These are phyloP conservation scores for Platalea minor DNA, from an alignment of 2,797 vertebrate genomes.

Conservation along the genomic window DNA sequence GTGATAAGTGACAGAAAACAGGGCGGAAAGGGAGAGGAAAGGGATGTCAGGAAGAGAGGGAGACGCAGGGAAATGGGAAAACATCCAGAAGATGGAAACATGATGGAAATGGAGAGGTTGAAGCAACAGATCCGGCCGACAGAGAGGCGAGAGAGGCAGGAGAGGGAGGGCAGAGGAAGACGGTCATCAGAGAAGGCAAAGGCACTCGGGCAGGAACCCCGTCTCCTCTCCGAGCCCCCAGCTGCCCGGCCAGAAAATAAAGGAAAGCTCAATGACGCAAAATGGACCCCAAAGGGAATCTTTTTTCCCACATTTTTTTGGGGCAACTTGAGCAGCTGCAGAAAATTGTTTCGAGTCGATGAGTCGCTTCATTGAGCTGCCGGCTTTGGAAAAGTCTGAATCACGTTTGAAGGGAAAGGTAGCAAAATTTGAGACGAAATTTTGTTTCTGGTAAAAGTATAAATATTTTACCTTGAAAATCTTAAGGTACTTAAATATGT, in stretches of 20 bases:
- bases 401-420: fast-evolving
- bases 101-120: not conserved
- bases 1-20: not conserved
- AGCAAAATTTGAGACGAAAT: not conserved
- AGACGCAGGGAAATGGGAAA: not conserved
- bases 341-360: fast-evolving
- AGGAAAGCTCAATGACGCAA: not conserved
- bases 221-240: not conserved
- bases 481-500: too few species aligned
- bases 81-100: not conserved
- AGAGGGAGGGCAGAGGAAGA: not conserved
- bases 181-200: not conserved
- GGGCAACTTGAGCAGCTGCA: not conserved
- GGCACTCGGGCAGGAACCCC: not conserved
- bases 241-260: not conserved
- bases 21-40: not conserved
- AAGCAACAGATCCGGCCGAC: not conserved
- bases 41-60: not conserved
- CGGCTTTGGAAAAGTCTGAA: not conserved
- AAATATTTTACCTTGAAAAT: not conserved
- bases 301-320: fast-evolving
- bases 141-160: not conserved
- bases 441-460: not conserved
- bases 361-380: not conserved
- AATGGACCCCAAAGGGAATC: not conserved